Evolutionary conservation across 2,797 vertebrate species (phyloP).

Genomic region (Alauda arvensis): DNA sequence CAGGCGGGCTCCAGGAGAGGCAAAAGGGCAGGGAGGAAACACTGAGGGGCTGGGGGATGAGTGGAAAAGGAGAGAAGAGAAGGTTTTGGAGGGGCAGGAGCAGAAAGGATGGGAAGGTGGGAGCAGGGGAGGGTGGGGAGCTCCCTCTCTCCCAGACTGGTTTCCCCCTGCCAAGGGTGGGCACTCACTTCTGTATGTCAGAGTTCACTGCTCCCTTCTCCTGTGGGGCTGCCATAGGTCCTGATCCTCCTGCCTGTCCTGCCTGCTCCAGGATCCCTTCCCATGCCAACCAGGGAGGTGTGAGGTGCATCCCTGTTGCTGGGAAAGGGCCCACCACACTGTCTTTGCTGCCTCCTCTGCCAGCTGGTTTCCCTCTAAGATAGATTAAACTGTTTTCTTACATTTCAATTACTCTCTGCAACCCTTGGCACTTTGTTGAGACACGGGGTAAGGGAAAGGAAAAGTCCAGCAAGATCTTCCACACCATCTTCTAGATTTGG

Average conservation of each 20-base stretch:
- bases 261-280: background rate
- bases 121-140: background rate
- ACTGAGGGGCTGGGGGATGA: background rate
- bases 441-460: background rate
- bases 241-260: background rate
- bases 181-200: background rate
- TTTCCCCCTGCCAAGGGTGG: background rate
- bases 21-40: background rate
- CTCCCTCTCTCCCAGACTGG: background rate
- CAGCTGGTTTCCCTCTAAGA: background rate
- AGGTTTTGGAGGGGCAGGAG: background rate
- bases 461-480: background rate
- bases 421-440: background rate
- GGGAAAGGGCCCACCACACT: background rate
- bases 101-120: background rate
- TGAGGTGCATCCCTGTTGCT: background rate
- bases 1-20: background rate
- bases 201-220: background rate
- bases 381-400: background rate
- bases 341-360: background rate
- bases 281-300: background rate
- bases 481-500: background rate
- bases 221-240: background rate
- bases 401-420: constrained; percentile 7
- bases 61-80: background rate